Evolutionary conservation across 2,888 invertebrate species (phyloP).

Genomic region (Ecdyonurus torrentis): DNA sequence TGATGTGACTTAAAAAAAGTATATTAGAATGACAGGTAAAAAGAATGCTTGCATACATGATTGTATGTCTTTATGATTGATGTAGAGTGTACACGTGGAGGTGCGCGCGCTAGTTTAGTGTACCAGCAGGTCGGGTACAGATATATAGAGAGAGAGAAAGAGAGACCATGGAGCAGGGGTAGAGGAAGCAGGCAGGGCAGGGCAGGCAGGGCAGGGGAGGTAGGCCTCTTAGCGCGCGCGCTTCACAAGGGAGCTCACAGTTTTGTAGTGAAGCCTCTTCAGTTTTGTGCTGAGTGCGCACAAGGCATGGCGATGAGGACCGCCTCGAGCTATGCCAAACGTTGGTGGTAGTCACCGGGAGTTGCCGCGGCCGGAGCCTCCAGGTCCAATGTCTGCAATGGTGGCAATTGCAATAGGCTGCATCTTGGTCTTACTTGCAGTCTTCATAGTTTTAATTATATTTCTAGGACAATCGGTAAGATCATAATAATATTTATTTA

Average conservation of each 20-base stretch:
- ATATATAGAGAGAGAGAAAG: too few species aligned
- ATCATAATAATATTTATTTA: neutral
- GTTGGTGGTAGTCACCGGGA: conserved; percentile 13
- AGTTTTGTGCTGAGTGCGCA: neutral
- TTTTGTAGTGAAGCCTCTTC: neutral
- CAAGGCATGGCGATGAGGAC: neutral
- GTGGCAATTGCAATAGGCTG: conserved; percentile 72
- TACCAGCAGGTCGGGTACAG: too few species aligned
- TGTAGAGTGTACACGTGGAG: too few species aligned
- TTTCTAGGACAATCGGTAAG: conserved; percentile 58
- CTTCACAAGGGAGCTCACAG: neutral
- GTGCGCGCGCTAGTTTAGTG: too few species aligned
- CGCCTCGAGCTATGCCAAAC: neutral
- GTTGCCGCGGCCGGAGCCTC: conserved; percentile 29
- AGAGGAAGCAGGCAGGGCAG: neutral
- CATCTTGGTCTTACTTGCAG: conserved; percentile 60
- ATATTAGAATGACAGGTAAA: too few species aligned
- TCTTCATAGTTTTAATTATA: conserved; percentile 67
- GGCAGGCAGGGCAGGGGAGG: neutral
- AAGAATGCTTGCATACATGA: too few species aligned
- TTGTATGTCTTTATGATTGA: too few species aligned
- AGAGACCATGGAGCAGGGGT: too few species aligned
- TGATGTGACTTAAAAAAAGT: too few species aligned
- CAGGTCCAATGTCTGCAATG: conserved; percentile 39
- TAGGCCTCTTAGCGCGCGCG: neutral